Percentiles rank a stretch among this genome's conserved stretches.
phyloP scores from a whole-genome alignment of 1,140 invertebrate species.

The Monochamus saltuarius region DNA sequence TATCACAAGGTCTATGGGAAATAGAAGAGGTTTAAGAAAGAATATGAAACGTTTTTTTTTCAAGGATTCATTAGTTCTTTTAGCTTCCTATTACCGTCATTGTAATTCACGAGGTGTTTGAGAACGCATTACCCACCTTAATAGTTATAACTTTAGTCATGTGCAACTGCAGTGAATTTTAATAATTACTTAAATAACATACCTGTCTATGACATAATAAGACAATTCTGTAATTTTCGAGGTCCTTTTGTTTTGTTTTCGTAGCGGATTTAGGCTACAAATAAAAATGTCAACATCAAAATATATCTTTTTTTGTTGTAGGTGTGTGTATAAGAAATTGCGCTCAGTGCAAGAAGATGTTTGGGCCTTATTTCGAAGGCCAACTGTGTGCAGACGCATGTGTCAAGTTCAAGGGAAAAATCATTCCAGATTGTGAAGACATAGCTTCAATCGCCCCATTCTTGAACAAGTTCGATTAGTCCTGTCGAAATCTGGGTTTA shows the following conservation, averaged over 20 bases:
- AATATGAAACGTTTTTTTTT: no score
- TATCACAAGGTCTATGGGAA: background rate
- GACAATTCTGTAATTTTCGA: background rate
- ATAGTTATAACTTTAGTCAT: conserved; percentile 57
- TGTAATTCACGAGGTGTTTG: conserved; percentile 37
- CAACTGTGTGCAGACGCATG: conserved; percentile 79
- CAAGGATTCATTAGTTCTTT: background rate
- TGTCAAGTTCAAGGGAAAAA: conserved; percentile 76
- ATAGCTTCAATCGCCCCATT: conserved; percentile 76
- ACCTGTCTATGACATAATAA: background rate
- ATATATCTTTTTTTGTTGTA: conserved; percentile 45
- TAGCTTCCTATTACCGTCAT: conserved; percentile 3
- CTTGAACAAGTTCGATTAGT: conserved; percentile 62
- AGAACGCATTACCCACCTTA: conserved; percentile 17
- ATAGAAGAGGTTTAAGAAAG: background rate
- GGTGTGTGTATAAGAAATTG: conserved; percentile 81
- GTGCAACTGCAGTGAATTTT: conserved; percentile 57
- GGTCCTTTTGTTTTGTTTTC: conserved; percentile 2
- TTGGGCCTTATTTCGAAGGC: conserved; percentile 80
- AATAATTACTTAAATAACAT: conserved; percentile 6
- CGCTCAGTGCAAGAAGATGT: conserved; percentile 84
- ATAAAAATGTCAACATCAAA: no score
- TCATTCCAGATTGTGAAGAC: conserved; percentile 82
- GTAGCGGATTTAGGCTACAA: no score
- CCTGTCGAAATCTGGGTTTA: no score